These are phyloP conservation scores for Encarsia formosa DNA, from an alignment of 2,888 invertebrate genomes.

Conservation along the genomic window DNA sequence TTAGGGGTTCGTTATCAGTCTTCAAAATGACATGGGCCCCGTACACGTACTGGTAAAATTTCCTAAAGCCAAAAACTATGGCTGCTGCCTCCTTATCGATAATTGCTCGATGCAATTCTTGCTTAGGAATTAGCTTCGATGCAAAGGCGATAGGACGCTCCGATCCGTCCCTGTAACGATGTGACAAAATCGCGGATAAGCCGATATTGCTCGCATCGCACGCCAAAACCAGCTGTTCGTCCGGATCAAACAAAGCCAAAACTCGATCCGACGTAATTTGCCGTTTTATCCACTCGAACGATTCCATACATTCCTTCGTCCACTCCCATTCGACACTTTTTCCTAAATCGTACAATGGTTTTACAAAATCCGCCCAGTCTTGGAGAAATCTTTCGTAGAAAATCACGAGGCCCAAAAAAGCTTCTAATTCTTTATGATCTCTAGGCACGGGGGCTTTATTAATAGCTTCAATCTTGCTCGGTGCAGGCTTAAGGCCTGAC, in stretches of 20 bases:
- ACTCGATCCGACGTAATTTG: conserved; percentile 6
- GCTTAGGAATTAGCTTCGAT: conserved; percentile 12
- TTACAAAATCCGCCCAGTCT: conserved; percentile 34
- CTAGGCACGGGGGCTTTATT: conserved; percentile 9
- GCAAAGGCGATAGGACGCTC: conserved; percentile 23
- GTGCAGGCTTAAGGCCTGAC: conserved; percentile 10
- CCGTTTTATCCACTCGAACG: conserved; percentile 4
- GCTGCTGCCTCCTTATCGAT: conserved; percentile 25
- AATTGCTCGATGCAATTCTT: conserved; percentile 14
- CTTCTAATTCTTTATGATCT: conserved; percentile 8
- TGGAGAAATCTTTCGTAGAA: conserved; percentile 42
- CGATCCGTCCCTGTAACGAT: conserved; percentile 9
- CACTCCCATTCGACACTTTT: conserved; percentile 30
- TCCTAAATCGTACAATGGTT: conserved; percentile 35
- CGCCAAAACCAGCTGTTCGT: conserved; percentile 10
- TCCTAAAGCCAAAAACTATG: conserved; percentile 24
- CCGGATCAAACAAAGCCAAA: background rate
- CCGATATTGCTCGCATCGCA: conserved; percentile 5
- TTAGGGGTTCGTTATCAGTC: conserved; percentile 23
- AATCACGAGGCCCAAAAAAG: conserved; percentile 38
- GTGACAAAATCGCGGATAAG: conserved; percentile 14
- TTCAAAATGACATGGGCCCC: conserved; percentile 18
- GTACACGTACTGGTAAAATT: conserved; percentile 17
- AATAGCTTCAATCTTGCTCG: conserved; percentile 16
- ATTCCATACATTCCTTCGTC: conserved; percentile 4